phyloP scores from a whole-genome alignment of 2,888 invertebrate species.

The Lepidochitona cinerea region DNA sequence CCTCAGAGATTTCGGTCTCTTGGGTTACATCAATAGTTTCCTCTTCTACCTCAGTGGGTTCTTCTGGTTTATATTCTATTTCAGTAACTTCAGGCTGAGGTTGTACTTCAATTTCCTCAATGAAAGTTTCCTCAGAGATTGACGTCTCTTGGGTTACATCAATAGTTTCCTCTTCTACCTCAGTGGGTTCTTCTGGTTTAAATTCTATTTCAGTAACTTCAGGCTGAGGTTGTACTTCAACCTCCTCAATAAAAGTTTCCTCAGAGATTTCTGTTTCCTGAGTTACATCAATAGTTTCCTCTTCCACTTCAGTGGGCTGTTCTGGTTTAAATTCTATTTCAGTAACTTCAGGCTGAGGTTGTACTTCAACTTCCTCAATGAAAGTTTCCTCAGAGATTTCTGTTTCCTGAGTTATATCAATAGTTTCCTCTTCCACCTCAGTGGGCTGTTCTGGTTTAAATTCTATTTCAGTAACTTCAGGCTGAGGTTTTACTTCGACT shows the following conservation, averaged over 20 bases:
- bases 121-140: neutral
- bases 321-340: conserved; percentile 20
- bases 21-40: conserved; percentile 11
- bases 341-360: conserved; percentile 14
- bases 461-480: neutral
- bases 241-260: neutral
- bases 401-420: conserved; percentile 3
- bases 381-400: conserved; percentile 9
- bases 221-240: neutral
- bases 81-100: too few relatives aligned
- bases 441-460: conserved; percentile 2
- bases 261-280: neutral
- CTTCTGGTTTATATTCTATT: too few relatives aligned
- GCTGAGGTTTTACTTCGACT: neutral
- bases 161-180: conserved; percentile 4
- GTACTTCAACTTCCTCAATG: conserved; percentile 21
- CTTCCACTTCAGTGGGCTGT: too few relatives aligned
- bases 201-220: conserved; percentile 1
- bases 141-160: conserved; percentile 7
- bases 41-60: conserved; percentile 1
- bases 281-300: too few relatives aligned
- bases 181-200: neutral
- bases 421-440: neutral
- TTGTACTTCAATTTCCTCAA: neutral
- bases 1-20: neutral